These are phyloP conservation scores for Tyrophagus putrescentiae DNA, from an alignment of 1,140 invertebrate genomes.

Conservation along the genomic window DNA sequence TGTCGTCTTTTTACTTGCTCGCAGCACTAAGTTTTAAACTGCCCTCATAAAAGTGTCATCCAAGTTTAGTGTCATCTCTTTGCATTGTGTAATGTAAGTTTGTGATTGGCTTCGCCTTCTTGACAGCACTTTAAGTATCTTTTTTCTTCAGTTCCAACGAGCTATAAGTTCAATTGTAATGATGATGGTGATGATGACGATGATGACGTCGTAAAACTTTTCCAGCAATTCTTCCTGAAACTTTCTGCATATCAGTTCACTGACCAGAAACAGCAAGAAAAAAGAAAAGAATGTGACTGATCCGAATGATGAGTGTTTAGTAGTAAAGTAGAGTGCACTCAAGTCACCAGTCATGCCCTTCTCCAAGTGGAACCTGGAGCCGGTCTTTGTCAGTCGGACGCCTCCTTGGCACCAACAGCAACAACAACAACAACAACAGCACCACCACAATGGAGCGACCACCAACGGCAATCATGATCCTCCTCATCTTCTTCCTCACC, in stretches of 20 bases:
- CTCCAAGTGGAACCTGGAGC: conserved; percentile 16
- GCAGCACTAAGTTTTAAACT: no score
- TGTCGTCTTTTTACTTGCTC: no score
- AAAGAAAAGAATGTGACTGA: not conserved
- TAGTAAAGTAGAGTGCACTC: not conserved
- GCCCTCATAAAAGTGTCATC: no score
- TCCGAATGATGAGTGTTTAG: not conserved
- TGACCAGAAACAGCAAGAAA: not conserved
- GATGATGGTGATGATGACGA: not conserved
- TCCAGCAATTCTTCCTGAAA: not conserved
- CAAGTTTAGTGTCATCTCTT: no score
- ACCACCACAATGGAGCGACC: not conserved
- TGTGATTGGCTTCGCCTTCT: no score
- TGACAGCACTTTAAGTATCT: no score
- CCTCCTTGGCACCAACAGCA: conserved; percentile 5
- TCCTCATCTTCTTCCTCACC: no score
- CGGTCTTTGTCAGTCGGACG: conserved; percentile 11
- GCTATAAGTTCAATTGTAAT: not conserved
- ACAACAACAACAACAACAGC: not conserved
- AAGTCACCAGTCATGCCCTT: conserved; percentile 13
- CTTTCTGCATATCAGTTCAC: not conserved
- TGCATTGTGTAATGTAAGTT: no score
- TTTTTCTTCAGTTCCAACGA: no score
- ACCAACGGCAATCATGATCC: not conserved
- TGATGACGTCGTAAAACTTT: not conserved